Base-by-base conservation (phyloP, 2,797 vertebrate species). In the Poecilia wingei region DNA sequence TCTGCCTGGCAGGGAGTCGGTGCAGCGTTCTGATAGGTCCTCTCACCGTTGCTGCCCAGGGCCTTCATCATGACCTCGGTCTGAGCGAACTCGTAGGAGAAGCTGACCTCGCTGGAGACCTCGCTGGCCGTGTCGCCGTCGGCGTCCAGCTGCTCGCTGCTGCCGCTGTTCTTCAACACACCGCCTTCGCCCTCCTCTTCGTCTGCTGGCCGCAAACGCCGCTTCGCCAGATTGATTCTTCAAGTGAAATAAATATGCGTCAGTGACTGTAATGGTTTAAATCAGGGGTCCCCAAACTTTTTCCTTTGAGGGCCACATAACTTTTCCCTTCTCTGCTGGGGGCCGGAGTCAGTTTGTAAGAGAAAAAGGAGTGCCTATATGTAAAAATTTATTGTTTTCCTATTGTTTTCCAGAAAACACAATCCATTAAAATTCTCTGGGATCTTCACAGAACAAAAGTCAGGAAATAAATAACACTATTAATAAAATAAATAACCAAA, bases 51-150 rank as follows among this genome's bases (percentile, higher is more conserved):
- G 79, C 89, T 97, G 12, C 97, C 97, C 76, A 99, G 95, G 0
- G 97, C 97, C 86, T 99, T 99, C 98, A 99, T 99, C 89, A 98
- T 99, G 76, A 99, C 98, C 87, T 99, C 98, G 70, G 99, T 99
- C 95, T 99, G 98, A 6, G 98, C 98, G 0, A 99, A 99, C 80
- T 99, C 98, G 0, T 98, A 99, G 86, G 96, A 98, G 93, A 99
- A 98, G 93, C 96, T 98, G 83, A 97, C 95, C 80, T 99, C 98
- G 16, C 97, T 99, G 88, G 96, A 95, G 81, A 97, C 97, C 81
- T 93, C 94, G 47, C 95, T 94, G 82, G 97, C 98, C 1, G 97
- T 97, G 86, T 99, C 98, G 0, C 98, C 97, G 0, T 99, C 98
- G 0, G 86, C 79, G 25, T 99, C 98, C 91, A 98, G 95, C 93